Percentiles rank a stretch among this genome's conserved stretches.
Conservation (phyloP, 2,113 vertebrate species). For the Falcunculus frontatus region DNA sequence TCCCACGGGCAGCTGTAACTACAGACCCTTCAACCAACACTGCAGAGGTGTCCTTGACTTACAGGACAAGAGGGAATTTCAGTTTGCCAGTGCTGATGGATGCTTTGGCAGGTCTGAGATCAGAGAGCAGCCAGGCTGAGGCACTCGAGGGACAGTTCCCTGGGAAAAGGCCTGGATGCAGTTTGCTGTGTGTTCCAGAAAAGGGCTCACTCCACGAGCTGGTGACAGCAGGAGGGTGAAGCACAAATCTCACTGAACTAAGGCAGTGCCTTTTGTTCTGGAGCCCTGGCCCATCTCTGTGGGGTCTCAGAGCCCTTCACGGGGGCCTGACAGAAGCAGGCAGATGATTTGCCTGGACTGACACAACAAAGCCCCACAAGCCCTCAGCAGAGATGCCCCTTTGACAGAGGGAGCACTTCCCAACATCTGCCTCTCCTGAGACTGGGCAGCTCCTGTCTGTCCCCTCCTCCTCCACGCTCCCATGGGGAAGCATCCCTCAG, state of each 20-base stretch:
- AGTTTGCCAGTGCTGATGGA: fast-evolving
- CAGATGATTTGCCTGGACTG: background rate
- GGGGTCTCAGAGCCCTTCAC: fast-evolving
- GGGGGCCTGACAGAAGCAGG: background rate
- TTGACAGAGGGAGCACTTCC: background rate
- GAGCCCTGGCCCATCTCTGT: background rate
- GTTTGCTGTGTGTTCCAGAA: background rate
- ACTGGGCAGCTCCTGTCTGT: background rate
- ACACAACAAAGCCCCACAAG: background rate
- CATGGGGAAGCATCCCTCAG: background rate
- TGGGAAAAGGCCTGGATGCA: background rate
- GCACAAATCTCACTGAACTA: background rate
- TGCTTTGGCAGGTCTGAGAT: background rate
- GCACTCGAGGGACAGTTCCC: fast-evolving
- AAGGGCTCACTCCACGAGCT: background rate
- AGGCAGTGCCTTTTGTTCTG: background rate
- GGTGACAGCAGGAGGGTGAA: background rate
- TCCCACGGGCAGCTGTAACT: background rate
- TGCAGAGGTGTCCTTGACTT: background rate
- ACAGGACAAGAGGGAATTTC: background rate
- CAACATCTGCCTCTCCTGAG: background rate
- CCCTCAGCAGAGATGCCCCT: background rate
- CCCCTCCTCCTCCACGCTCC: background rate
- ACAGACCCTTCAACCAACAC: too few species aligned
- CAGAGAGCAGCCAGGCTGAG: background rate